Evolutionary conservation across 2,888 invertebrate genomes (phyloP).

Genomic region (Philonicus albiceps): DNA sequence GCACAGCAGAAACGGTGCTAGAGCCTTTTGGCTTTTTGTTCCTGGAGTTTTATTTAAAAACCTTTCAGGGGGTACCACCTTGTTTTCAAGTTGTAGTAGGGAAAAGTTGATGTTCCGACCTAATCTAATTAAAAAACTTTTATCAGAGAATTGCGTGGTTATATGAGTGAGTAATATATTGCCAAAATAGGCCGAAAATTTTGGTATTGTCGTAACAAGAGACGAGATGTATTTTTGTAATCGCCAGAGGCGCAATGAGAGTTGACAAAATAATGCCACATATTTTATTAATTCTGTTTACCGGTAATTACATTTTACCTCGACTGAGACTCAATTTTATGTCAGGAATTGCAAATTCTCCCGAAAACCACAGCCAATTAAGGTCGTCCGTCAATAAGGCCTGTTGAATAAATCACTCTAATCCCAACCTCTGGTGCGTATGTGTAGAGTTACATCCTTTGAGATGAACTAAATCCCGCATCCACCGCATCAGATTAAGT

Average conservation of each 20-base stretch:
- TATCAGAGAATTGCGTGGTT: not conserved
- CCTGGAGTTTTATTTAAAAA: not conserved
- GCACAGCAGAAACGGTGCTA: not conserved
- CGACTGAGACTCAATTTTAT: not conserved
- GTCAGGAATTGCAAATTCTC: not conserved
- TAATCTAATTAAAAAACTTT: conserved; percentile 24
- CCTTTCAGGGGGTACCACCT: not conserved
- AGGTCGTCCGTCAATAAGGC: not conserved
- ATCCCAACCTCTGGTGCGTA: not conserved
- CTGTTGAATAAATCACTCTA: not conserved
- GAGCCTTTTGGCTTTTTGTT: not conserved
- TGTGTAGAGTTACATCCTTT: not conserved
- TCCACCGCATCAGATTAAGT: not conserved
- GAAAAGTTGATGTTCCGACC: not conserved
- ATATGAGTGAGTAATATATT: not conserved
- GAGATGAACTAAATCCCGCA: not conserved
- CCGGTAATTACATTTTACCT: not conserved
- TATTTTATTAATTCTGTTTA: not conserved
- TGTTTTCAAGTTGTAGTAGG: not conserved
- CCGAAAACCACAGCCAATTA: not conserved
- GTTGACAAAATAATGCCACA: not conserved
- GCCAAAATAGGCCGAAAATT: not conserved
- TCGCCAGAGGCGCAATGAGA: not conserved
- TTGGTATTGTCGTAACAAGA: not conserved
- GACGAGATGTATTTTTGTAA: not conserved